A percentile compares a stretch with the other conserved stretches of the same genome.
phyloP scores from a whole-genome alignment of 2,888 invertebrate genomes.

The Meiosimyza platycephala region DNA sequence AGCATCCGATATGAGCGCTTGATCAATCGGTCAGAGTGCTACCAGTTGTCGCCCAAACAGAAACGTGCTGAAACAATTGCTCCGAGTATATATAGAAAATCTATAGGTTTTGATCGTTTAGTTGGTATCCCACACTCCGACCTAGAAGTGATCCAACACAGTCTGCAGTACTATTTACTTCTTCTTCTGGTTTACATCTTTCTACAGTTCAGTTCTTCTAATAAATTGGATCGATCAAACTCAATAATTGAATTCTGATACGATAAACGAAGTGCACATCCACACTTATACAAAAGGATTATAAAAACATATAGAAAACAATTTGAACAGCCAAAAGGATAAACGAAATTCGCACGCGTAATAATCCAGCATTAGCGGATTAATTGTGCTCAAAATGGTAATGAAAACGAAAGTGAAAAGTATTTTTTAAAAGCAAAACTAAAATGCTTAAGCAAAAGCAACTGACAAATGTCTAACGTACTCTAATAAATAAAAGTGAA shows the following conservation, averaged over 20 bases:
- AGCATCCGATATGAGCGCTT: constrained; percentile 37
- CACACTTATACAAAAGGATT: constrained; percentile 44
- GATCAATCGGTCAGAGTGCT: constrained; percentile 57
- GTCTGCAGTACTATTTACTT: constrained; percentile 38
- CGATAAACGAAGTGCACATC: constrained; percentile 53
- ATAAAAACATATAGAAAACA: constrained; percentile 28
- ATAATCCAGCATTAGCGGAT: constrained; percentile 51
- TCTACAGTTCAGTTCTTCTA: constrained; percentile 39
- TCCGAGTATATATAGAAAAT: constrained; percentile 67
- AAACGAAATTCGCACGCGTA: constrained; percentile 24
- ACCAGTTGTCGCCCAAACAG: constrained; percentile 63
- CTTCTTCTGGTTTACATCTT: constrained; percentile 40
- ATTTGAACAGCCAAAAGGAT: constrained; percentile 34
- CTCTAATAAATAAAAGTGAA: neutral
- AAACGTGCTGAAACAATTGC: constrained; percentile 51
- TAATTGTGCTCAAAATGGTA: constrained; percentile 62
- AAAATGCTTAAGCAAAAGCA: neutral
- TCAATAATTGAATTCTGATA: constrained; percentile 65
- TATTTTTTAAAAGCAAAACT: constrained; percentile 1
- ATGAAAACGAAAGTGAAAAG: constrained; percentile 34
- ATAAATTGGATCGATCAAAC: constrained; percentile 60
- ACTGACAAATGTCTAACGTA: neutral
- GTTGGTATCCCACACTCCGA: constrained; percentile 67
- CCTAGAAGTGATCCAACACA: constrained; percentile 63
- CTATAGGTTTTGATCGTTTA: constrained; percentile 65